Conservation (phyloP, 2,797 vertebrate species). For the Pyrocephalus nanus region DNA sequence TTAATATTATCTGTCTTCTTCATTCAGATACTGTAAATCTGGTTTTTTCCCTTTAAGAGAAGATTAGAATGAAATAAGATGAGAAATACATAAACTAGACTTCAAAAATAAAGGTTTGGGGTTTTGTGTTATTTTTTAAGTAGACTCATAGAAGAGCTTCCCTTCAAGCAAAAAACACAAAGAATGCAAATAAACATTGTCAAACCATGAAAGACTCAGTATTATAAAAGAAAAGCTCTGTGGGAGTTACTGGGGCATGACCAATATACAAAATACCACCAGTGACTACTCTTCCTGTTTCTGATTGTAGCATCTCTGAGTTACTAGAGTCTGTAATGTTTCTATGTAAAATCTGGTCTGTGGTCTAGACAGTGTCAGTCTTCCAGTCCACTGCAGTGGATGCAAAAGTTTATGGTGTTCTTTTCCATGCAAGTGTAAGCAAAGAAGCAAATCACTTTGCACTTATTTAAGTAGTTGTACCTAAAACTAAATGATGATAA, state of each 20-base stretch:
- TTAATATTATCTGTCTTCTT: background rate
- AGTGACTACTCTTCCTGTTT: slow-evolving; percentile 8
- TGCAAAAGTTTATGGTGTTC: background rate
- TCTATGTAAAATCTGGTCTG: background rate
- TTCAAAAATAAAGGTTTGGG: background rate
- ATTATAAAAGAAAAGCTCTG: slow-evolving; percentile 26
- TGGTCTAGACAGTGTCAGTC: background rate
- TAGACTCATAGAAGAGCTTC: background rate
- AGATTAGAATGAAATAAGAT: background rate
- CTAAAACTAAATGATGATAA: background rate
- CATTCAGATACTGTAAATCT: background rate
- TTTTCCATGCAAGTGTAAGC: background rate
- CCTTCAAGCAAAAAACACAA: slow-evolving; percentile 19
- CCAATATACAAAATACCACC: slow-evolving; percentile 12
- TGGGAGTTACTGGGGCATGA: slow-evolving; percentile 6
- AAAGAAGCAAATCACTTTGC: background rate
- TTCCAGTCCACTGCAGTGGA: background rate
- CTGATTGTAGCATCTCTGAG: background rate
- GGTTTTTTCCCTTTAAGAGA: background rate
- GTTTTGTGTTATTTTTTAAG: background rate
- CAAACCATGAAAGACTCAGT: background rate
- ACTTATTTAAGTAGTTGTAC: background rate
- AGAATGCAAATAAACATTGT: slow-evolving; percentile 49
- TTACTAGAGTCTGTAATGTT: background rate
- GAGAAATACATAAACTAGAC: slow-evolving; percentile 23